These are phyloP conservation scores for Poeciliopsis occidentalis DNA, from an alignment of 2,113 vertebrate genomes.

Conservation along the genomic window DNA sequence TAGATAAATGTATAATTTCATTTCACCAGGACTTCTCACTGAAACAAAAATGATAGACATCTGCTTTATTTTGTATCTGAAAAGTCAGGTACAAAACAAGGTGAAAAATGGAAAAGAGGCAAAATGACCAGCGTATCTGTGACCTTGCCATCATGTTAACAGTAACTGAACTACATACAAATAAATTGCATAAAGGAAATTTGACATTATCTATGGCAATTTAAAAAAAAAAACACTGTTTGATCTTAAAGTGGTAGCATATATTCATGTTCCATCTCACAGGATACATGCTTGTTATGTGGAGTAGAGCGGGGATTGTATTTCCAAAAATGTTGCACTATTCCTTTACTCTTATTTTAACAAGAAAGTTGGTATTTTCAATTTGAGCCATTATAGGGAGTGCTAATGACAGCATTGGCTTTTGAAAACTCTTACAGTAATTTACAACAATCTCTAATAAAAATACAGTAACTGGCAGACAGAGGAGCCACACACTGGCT, in stretches of 20 bases:
- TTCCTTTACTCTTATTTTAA: conserved; percentile 7
- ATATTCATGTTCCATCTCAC: background rate
- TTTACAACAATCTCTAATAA: conserved; percentile 41
- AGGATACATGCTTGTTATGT: background rate
- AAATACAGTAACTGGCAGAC: conserved; percentile 51
- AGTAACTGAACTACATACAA: background rate
- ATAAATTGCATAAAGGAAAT: background rate
- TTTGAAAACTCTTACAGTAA: conserved; percentile 43
- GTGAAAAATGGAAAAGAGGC: background rate
- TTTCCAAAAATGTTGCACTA: background rate
- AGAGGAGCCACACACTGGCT: conserved; percentile 64
- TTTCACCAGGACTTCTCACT: background rate
- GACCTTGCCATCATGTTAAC: background rate
- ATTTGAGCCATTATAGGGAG: background rate
- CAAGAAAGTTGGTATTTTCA: background rate
- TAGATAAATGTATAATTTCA: too few species aligned
- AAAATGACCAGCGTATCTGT: background rate
- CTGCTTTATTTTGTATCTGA: background rate
- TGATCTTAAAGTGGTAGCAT: background rate
- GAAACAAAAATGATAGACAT: background rate
- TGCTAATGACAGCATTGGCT: background rate
- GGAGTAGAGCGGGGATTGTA: too few species aligned
- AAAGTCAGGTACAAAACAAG: background rate
- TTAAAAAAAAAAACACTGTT: too few species aligned
- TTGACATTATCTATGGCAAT: background rate